Percentiles rank a stretch among this genome's conserved stretches.
These are phyloP conservation scores for Gnathonemus longibarbis DNA, from an alignment of 2,113 vertebrate genomes.

Conservation along the genomic window DNA sequence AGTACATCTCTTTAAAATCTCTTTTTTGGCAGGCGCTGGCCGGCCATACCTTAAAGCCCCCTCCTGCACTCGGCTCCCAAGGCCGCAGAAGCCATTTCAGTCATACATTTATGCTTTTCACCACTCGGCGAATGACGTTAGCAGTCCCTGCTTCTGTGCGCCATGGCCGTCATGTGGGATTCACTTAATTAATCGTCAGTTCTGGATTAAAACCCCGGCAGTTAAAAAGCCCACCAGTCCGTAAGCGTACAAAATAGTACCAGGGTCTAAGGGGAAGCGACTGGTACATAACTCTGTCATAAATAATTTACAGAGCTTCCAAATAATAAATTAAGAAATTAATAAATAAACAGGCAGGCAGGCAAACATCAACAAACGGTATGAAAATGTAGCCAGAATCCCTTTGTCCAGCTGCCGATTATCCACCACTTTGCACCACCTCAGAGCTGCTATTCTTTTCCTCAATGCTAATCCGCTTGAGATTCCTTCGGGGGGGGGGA, in stretches of 20 bases:
- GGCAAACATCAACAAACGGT: slow-evolving; percentile 65
- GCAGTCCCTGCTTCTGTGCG: slow-evolving; percentile 2
- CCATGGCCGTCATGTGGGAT: slow-evolving; percentile 7
- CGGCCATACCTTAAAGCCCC: background rate
- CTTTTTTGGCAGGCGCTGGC: background rate
- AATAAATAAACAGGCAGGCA: slow-evolving; percentile 73
- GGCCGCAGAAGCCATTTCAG: background rate
- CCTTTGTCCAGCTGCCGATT: slow-evolving; percentile 36
- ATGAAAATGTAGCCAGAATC: slow-evolving; percentile 46
- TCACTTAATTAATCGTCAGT: slow-evolving; percentile 21
- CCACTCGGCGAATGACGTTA: slow-evolving; percentile 1
- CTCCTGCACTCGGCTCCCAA: background rate
- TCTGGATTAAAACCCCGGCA: slow-evolving; percentile 24
- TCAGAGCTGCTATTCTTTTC: background rate
- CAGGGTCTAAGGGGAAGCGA: slow-evolving; percentile 26
- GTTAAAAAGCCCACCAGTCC: slow-evolving; percentile 33
- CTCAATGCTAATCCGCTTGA: background rate
- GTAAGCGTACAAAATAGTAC: slow-evolving; percentile 34
- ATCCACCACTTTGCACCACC: slow-evolving; percentile 32
- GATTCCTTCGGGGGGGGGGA: background rate
- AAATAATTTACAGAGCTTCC: slow-evolving; percentile 59
- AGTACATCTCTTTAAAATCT: background rate
- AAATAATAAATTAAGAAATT: slow-evolving; percentile 69
- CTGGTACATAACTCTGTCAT: slow-evolving; percentile 42
- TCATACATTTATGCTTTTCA: background rate